A percentile compares a stretch with the other conserved stretches of the same genome.
phyloP scores from a whole-genome alignment of 2,113 vertebrate genomes.

The Patagioenas fasciata region DNA sequence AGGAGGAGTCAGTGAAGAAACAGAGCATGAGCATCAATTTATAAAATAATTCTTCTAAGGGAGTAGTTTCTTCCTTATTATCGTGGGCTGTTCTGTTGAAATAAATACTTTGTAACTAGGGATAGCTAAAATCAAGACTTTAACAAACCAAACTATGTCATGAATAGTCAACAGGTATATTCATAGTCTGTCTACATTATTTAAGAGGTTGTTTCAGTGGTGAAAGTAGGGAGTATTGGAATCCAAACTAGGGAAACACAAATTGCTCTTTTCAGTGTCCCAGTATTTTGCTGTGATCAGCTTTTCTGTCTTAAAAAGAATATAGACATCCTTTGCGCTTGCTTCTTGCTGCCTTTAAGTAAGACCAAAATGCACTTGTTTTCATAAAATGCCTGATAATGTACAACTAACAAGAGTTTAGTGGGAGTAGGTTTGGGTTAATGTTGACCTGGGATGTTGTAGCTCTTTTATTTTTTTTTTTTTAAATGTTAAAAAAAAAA shows the following conservation, averaged over 20 bases:
- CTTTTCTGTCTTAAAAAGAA: background rate
- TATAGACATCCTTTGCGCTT: background rate
- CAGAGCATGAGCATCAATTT: background rate
- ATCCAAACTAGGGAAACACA: background rate
- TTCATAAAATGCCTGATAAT: background rate
- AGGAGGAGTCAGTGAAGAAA: background rate
- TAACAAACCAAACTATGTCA: background rate
- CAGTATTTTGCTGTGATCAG: background rate
- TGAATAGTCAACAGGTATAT: background rate
- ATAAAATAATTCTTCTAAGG: background rate
- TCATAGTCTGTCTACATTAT: background rate
- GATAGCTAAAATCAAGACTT: background rate
- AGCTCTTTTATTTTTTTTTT: background rate
- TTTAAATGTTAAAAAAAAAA: background rate
- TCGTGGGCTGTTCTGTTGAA: background rate
- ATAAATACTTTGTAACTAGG: background rate
- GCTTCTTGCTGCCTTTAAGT: background rate
- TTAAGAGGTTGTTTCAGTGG: background rate
- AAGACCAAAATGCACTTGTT: background rate
- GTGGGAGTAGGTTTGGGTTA: background rate
- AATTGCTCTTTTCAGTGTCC: background rate
- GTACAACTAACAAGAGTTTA: background rate
- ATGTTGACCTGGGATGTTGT: background rate
- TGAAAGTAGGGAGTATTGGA: background rate
- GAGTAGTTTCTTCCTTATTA: background rate